A percentile compares a stretch with the other conserved stretches of the same genome.
phyloP scores from a whole-genome alignment of 2,113 vertebrate genomes.

The Laticauda laticaudata region DNA sequence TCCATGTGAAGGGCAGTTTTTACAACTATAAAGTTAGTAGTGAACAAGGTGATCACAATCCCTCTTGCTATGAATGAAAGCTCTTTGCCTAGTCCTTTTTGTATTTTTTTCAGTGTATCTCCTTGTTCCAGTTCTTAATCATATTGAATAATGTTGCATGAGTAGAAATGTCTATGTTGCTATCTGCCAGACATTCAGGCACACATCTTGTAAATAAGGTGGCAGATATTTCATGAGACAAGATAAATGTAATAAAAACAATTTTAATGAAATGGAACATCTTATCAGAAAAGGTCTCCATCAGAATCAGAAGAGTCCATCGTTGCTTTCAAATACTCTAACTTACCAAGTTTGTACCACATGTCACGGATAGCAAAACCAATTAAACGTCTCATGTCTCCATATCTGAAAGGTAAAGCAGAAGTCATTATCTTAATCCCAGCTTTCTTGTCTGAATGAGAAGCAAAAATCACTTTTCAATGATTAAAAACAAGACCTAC shows the following conservation, averaged over 20 bases:
- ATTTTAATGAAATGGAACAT: not conserved
- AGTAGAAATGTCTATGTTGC: not conserved
- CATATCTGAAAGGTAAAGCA: constrained; percentile 71
- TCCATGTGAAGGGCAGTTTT: not conserved
- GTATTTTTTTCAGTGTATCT: not conserved
- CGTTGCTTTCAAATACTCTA: constrained; percentile 5
- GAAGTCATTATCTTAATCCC: constrained; percentile 4
- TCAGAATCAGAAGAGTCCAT: not conserved
- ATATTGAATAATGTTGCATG: too few relatives aligned
- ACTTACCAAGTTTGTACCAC: constrained; percentile 96
- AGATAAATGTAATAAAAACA: constrained; percentile 31
- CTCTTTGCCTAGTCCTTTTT: not conserved
- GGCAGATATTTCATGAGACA: not conserved
- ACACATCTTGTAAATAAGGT: not conserved
- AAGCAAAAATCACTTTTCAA: not conserved
- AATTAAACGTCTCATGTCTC: constrained; percentile 93
- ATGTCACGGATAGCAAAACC: constrained; percentile 96
- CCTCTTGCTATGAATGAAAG: not conserved
- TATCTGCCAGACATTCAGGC: not conserved
- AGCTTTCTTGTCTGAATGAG: not conserved
- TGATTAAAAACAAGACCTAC: constrained; percentile 67
- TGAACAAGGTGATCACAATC: not conserved
- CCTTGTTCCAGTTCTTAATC: not conserved
- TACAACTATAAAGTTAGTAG: not conserved
- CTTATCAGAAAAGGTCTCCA: constrained; percentile 3